Conservation (phyloP, 2,113 vertebrate genomes). For the Sebastes fasciatus region DNA sequence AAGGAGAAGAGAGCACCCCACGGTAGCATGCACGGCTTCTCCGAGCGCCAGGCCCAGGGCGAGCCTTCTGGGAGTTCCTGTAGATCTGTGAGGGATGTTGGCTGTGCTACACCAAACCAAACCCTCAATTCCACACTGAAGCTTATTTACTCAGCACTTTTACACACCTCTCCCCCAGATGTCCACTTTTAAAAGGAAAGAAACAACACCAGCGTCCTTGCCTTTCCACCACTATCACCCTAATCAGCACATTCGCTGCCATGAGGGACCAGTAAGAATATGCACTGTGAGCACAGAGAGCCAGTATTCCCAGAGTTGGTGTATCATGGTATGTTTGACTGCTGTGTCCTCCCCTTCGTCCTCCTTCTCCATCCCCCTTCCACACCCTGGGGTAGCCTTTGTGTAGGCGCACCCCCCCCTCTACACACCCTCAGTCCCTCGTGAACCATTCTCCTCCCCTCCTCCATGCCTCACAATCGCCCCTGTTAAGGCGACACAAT, state of each 20-base stretch:
- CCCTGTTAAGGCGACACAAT: slow-evolving; percentile 79
- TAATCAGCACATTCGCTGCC: slow-evolving; percentile 71
- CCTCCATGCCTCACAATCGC: slow-evolving; percentile 77
- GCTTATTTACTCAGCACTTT: slow-evolving; percentile 69
- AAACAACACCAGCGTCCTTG: slow-evolving; percentile 32
- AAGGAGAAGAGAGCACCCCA: slow-evolving; percentile 61
- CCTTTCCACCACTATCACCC: slow-evolving; percentile 46
- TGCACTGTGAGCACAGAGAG: slow-evolving; percentile 58
- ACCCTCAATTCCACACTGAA: slow-evolving; percentile 30
- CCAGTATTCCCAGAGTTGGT: slow-evolving; percentile 62
- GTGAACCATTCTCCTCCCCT: slow-evolving; percentile 71
- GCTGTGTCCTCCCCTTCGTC: slow-evolving; percentile 62
- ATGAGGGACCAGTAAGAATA: slow-evolving; percentile 61
- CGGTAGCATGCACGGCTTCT: slow-evolving; percentile 69
- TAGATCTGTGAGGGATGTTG: slow-evolving; percentile 28
- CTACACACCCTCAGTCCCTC: slow-evolving; percentile 67
- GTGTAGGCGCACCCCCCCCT: slow-evolving; percentile 60
- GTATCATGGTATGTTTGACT: slow-evolving; percentile 71
- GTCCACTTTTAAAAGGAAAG: slow-evolving; percentile 47
- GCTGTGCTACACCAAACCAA: slow-evolving; percentile 24
- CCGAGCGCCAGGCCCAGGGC: slow-evolving; percentile 68
- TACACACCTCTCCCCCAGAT: slow-evolving; percentile 55
- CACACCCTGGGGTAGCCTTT: slow-evolving; percentile 81
- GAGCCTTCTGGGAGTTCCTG: slow-evolving; percentile 59
- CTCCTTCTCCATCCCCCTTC: slow-evolving; percentile 64